A percentile compares a stretch with the other conserved stretches of the same genome.
phyloP scores from a whole-genome alignment of 1,140 invertebrate species.

The Oncopeltus fasciatus region DNA sequence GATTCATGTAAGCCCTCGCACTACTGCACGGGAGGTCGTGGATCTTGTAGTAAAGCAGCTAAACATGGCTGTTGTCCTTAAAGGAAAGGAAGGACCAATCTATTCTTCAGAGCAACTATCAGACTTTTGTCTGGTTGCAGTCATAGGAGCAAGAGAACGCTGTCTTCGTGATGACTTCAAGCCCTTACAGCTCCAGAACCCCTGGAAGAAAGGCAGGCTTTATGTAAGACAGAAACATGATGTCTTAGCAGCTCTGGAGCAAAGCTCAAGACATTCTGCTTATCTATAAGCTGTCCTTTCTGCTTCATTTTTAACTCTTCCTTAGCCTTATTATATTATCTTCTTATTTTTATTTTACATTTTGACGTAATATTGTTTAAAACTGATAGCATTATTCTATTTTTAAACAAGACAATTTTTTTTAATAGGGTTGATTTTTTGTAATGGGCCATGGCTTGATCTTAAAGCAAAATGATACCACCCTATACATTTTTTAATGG shows the following conservation, averaged over 20 bases:
- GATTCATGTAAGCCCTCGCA: conserved; percentile 76
- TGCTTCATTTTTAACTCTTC: neutral
- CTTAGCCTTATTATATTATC: neutral
- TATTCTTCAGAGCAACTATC: conserved; percentile 63
- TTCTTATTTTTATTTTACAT: too few relatives aligned
- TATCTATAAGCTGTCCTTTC: conserved; percentile 17
- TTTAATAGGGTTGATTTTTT: too few relatives aligned
- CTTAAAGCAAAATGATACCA: too few relatives aligned
- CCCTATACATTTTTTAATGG: too few relatives aligned
- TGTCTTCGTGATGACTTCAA: conserved; percentile 87
- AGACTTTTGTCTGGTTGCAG: conserved; percentile 85
- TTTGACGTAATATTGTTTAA: too few relatives aligned
- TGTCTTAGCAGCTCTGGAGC: conserved; percentile 70
- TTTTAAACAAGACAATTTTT: too few relatives aligned
- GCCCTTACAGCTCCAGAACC: conserved; percentile 80
- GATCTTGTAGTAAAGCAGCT: conserved; percentile 85
- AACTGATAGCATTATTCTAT: too few relatives aligned
- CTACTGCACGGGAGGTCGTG: conserved; percentile 83
- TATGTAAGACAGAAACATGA: conserved; percentile 78
- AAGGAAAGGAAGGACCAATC: conserved; percentile 70
- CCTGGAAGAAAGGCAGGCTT: conserved; percentile 82
- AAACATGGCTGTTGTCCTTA: conserved; percentile 78
- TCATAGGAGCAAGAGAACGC: conserved; percentile 79
- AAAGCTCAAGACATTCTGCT: conserved; percentile 30
- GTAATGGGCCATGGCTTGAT: too few relatives aligned